Evolutionary conservation across 2,797 vertebrate species (phyloP), one percentile per base, ranked within the genome.

Genomic region (Petrocephalus sullivani): DNA sequence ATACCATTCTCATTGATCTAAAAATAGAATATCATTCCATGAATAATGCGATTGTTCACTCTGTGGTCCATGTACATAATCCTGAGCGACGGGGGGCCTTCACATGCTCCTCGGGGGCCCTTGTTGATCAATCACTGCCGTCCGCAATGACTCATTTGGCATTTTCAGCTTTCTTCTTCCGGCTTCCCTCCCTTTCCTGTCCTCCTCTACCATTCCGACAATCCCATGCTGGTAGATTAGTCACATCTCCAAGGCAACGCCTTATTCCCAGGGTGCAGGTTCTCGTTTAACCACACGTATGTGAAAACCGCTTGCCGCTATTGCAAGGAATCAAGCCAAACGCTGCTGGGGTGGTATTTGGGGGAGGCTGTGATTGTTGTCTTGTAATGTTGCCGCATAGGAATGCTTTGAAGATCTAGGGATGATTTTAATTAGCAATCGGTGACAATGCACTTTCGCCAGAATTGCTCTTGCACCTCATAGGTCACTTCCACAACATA

Each of bases 171-270:
- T 82, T 49, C 78, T n/a, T 82, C 41, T 81, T 5, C 16, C 5
- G 1, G 14, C 78, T 71, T n/a, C 78, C 46, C 78, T 82, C 37
- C 41, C 16, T 81, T 41, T 41, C 41, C 78, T 7, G 28, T 82
- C 19, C 78, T 21, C 0, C 78, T 82, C 78, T 82, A n/a, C 78
- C 41, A 82, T 41, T 37, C 78, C 6, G 41, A 51, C n/a, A 6
- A 82, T 46, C 78, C 78, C 78, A 49, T 82, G 78, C 78, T 82
- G 78, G 37, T 82, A 46, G 78, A 82, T 82, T 82, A 51, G 78
- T 82, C 78, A 46, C 78, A 82, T 82, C 78, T 82, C 78, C 78
- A 82, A 82, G 78, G 78, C 46, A 82, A 82, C 41, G 33, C 33
- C 78, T 51, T 82, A 82, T 82, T 82, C 67, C 67, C 16, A 51